phyloP scores from a whole-genome alignment of 2,113 vertebrate genomes.

The Deroptyus accipitrinus region DNA sequence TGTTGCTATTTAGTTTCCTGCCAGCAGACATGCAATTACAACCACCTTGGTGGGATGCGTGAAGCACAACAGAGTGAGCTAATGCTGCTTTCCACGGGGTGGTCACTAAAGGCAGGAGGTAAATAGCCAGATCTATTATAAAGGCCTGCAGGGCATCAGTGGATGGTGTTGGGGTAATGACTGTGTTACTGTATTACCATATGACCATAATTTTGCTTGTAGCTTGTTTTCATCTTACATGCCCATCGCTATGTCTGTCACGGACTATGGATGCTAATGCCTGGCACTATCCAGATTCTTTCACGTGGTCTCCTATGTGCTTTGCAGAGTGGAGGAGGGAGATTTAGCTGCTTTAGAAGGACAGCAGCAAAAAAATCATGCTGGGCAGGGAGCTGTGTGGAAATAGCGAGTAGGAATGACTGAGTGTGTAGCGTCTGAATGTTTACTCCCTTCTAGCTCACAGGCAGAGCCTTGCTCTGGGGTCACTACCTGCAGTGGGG shows the following conservation, averaged over 20 bases:
- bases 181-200: not conserved
- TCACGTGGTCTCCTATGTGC: accelerated
- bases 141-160: not conserved
- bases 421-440: not conserved
- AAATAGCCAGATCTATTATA: not conserved
- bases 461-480: not conserved
- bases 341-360: not conserved
- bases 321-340: not conserved
- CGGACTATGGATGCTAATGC: accelerated
- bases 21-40: not conserved
- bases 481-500: accelerated
- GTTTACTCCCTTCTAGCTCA: not conserved
- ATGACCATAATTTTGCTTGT: not conserved
- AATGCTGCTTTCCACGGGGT: not conserved
- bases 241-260: not conserved
- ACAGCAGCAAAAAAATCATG: not conserved
- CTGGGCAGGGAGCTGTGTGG: not conserved
- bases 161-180: not conserved
- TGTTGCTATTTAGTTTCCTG: not conserved
- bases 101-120: not conserved
- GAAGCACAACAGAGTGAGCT: not conserved
- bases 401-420: not conserved
- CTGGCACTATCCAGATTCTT: not conserved
- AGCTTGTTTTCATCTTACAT: not conserved
- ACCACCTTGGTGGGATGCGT: not conserved